These are phyloP conservation scores for Schlechtendalia chinensis DNA, from an alignment of 1,140 invertebrate genomes.

Conservation along the genomic window DNA sequence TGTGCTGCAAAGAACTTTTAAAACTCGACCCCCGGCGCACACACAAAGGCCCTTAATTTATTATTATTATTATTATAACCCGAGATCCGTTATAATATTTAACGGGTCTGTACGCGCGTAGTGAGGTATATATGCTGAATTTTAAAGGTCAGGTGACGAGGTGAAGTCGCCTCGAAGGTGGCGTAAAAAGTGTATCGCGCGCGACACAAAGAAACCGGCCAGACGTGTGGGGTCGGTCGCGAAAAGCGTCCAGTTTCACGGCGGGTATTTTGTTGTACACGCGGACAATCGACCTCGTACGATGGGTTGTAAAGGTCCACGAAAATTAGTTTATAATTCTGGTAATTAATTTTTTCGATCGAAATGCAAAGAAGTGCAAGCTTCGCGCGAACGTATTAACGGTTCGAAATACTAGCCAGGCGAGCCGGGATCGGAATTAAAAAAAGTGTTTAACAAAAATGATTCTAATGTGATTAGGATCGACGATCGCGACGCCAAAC, in stretches of 20 bases:
- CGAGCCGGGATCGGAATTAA: too few relatives aligned
- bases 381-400: too few relatives aligned
- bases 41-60: conserved; percentile 45
- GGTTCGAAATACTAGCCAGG: too few relatives aligned
- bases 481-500: too few relatives aligned
- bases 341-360: too few relatives aligned
- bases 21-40: conserved; percentile 16
- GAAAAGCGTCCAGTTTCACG: neutral
- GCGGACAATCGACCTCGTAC: neutral
- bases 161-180: neutral
- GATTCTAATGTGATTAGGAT: too few relatives aligned
- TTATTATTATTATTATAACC: conserved; percentile 42
- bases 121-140: neutral
- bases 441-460: too few relatives aligned
- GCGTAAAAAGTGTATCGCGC: too few relatives aligned
- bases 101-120: conserved; percentile 26
- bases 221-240: neutral
- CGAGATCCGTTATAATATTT: conserved; percentile 46
- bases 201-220: conserved; percentile 18
- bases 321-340: too few relatives aligned
- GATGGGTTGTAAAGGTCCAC: too few relatives aligned
- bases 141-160: conserved; percentile 9
- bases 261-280: too few relatives aligned
- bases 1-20: conserved; percentile 36
- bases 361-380: too few relatives aligned